Percentiles rank a stretch among this genome's conserved stretches.
phyloP scores from a whole-genome alignment of 37 sponge, comb jelly and placozoan genomes.

The Cladorhizidae sp. region DNA sequence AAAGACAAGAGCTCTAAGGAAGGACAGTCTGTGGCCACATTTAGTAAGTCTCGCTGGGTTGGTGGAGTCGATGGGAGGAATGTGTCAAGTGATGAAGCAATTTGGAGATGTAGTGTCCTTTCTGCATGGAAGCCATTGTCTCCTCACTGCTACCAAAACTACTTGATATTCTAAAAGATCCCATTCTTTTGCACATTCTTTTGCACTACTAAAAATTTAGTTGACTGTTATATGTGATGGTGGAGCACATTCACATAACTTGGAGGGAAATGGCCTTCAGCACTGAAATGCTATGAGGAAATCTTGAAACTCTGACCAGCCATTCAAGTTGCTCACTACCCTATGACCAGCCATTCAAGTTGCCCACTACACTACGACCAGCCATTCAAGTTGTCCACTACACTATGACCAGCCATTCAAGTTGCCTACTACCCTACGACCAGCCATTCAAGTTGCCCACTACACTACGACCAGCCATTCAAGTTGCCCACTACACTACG shows the following conservation, averaged over 20 bases:
- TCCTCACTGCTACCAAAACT: conserved; percentile 49
- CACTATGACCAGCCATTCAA: too few species aligned
- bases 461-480: too few species aligned
- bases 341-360: conserved; percentile 5
- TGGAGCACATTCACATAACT: conserved; percentile 43
- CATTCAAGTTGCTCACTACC: conserved; percentile 21
- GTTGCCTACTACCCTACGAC: too few species aligned
- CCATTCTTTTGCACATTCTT: too few species aligned
- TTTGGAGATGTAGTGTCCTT: conserved; percentile 67
- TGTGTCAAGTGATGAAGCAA: conserved; percentile 41
- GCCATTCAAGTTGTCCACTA: too few species aligned
- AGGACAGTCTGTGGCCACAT: conserved; percentile 44
- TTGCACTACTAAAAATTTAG: conserved; percentile 31
- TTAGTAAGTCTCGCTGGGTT: conserved; percentile 44
- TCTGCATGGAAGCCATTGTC: conserved; percentile 35
- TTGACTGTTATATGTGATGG: conserved; percentile 43
- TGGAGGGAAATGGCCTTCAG: conserved; percentile 46
- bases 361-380: not conserved
- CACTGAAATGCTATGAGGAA: conserved; percentile 23
- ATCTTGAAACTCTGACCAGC: not conserved
- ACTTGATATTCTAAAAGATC: conserved; percentile 26
- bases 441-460: too few species aligned
- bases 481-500: too few species aligned
- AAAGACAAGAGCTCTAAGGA: conserved; percentile 44
- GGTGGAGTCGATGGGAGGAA: conserved; percentile 62